phyloP scores from a whole-genome alignment of 2,797 vertebrate genomes.

The Echeneis naucrates region DNA sequence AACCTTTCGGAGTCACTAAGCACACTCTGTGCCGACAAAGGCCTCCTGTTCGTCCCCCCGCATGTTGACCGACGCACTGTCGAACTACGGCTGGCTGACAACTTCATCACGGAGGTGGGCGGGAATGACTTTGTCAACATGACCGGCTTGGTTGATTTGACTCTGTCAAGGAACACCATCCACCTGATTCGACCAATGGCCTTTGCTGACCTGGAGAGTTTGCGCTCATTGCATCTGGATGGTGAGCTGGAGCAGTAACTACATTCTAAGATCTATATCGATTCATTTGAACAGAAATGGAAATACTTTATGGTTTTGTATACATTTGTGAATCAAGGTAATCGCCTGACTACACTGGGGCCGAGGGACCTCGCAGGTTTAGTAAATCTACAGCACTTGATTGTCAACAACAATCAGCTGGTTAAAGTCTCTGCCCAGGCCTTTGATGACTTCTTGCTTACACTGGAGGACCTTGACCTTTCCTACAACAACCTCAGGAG shows the following conservation, averaged over 20 bases:
- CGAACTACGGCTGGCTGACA: constrained; percentile 93
- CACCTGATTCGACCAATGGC: constrained; percentile 88
- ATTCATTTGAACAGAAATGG: background rate
- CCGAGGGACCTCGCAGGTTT: constrained; percentile 89
- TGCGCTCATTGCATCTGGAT: constrained; percentile 92
- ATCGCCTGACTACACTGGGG: constrained; percentile 87
- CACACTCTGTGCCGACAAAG: constrained; percentile 94
- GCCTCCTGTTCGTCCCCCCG: constrained; percentile 91
- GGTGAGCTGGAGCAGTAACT: constrained; percentile 56
- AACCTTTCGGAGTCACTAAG: constrained; percentile 94
- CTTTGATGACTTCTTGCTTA: constrained; percentile 91
- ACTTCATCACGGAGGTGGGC: constrained; percentile 91
- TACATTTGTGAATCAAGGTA: constrained; percentile 71
- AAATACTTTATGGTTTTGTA: background rate
- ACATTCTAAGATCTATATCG: no score
- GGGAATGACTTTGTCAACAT: constrained; percentile 92
- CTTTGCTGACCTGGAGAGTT: constrained; percentile 91
- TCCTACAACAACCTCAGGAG: constrained; percentile 93
- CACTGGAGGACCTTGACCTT: constrained; percentile 92
- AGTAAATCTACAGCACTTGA: constrained; percentile 93
- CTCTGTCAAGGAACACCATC: constrained; percentile 93
- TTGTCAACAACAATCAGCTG: constrained; percentile 94
- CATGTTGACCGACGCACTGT: constrained; percentile 95
- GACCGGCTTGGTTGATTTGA: constrained; percentile 92
- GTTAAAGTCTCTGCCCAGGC: constrained; percentile 84